A percentile compares a stretch with the other conserved stretches of the same genome.
Conservation (phyloP, 2,113 vertebrate species). For the Beaufortia kweichowensis region DNA sequence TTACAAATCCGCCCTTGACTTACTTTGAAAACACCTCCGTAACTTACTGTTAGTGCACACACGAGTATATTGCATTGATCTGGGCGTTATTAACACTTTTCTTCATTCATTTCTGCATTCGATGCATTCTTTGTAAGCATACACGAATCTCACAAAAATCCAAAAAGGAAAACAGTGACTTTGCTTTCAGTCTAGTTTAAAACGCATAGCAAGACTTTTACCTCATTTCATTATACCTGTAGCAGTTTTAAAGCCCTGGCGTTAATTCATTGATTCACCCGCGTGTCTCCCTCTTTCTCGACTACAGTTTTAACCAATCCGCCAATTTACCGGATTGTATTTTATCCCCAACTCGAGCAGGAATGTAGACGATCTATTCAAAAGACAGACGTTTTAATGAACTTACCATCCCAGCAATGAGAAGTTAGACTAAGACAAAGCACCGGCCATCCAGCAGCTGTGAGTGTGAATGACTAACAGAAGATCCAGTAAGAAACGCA, state of each 20-base stretch:
- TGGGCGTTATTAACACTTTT: too few species aligned
- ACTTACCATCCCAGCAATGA: conserved; percentile 65
- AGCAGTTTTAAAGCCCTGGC: neutral
- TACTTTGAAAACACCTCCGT: neutral
- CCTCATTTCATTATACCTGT: too few species aligned
- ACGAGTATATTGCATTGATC: neutral
- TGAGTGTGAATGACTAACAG: conserved; percentile 15
- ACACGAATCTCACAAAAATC: too few species aligned
- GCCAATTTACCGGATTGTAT: neutral
- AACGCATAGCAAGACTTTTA: too few species aligned
- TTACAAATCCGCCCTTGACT: too few species aligned
- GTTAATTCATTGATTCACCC: neutral
- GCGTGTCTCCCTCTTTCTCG: too few species aligned
- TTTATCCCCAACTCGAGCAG: neutral
- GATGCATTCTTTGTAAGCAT: too few species aligned
- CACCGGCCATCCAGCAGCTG: conserved; percentile 3
- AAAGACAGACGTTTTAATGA: neutral
- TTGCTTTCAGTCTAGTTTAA: too few species aligned
- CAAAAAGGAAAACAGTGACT: too few species aligned
- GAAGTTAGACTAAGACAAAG: conserved; percentile 41
- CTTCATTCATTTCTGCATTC: too few species aligned
- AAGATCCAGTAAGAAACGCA: neutral
- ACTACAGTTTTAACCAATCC: too few species aligned
- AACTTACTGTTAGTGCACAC: neutral
- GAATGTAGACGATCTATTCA: neutral